These are phyloP conservation scores for Dicycla oo DNA, from an alignment of 2,888 invertebrate genomes.

Conservation along the genomic window DNA sequence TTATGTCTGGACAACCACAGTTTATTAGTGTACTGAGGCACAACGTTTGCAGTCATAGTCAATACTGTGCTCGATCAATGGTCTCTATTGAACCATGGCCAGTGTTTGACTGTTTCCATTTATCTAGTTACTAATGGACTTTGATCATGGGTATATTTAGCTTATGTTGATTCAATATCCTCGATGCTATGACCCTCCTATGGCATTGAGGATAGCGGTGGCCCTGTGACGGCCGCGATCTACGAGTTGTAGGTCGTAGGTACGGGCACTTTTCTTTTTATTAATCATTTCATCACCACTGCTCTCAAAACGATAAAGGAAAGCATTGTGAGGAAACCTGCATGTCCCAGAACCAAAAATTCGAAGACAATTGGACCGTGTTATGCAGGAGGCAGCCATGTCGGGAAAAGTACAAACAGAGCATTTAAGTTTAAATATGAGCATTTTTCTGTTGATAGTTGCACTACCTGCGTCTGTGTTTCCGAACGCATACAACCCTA, in stretches of 20 bases:
- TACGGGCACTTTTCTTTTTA: no score
- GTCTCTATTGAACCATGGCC: not conserved
- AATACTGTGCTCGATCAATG: slow-evolving; percentile 25
- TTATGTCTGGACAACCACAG: not conserved
- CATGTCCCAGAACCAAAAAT: not conserved
- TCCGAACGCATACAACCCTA: no score
- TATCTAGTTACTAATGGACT: not conserved
- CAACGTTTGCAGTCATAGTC: no score
- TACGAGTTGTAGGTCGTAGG: not conserved
- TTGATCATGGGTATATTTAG: not conserved
- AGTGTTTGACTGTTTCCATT: not conserved
- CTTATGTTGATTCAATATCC: not conserved
- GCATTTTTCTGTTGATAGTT: no score
- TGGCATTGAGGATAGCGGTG: not conserved
- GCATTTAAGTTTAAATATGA: no score
- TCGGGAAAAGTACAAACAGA: no score
- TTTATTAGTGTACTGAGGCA: not conserved
- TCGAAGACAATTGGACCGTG: no score
- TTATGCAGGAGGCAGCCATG: no score
- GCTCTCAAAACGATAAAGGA: not conserved
- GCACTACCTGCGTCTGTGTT: no score
- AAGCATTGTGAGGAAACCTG: not conserved
- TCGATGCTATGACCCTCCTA: not conserved
- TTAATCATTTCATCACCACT: not conserved
- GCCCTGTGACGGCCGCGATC: no score